Base-by-base conservation (phyloP, 2,113 vertebrate species). In the Trinectes maculatus region DNA sequence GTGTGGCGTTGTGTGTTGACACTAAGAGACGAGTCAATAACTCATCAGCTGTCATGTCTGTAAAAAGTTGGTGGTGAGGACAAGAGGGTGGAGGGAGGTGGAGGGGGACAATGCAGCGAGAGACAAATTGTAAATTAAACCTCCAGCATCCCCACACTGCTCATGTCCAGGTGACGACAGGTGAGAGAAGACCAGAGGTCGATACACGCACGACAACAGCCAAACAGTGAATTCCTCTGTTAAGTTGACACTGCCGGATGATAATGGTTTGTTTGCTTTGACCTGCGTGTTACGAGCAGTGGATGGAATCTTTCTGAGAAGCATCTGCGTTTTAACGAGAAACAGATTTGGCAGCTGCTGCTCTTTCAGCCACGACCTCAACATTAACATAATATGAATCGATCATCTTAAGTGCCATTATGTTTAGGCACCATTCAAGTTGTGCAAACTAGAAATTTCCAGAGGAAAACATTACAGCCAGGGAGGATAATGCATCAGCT, bases 21-120 rank as follows among this genome's bases (percentile, higher is more conserved):
- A 61, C 34, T 3, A 42, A 31, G 33, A 59, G 67, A 61, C 36
- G 9, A 5, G 59, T 67, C 51, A 78, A 72, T 63, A 82, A 57
- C 71, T 62, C 63, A 26, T 77, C 68, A 31, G 70, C 71, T 53
- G 73, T 77, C 78, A 61, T 7, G 6, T 34, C 58, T 19, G 25
- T 18, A 24, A 56, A 71, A 70, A 29, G 28, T 40, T 2, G n/a
- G 9, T 4, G 16, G 29, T 8, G 48, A 49, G 21, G 63, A 65
- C 29, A 1, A 8, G 59, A 12, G 2, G 39, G 16, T 0, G 1
- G 39, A 5, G 33, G 49, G 42, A 47, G 29, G 57, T 28, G 4
- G 70, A 46, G 43, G 43, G 19, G 10, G 33, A 21, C 42, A 43
- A 21, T 3, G 34, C 18, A 37, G 53, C 65, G 37, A 25, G 31